Evolutionary conservation across 2,113 vertebrate species (phyloP), one percentile per base, ranked within the genome.

Genomic region (Alosa alosa): DNA sequence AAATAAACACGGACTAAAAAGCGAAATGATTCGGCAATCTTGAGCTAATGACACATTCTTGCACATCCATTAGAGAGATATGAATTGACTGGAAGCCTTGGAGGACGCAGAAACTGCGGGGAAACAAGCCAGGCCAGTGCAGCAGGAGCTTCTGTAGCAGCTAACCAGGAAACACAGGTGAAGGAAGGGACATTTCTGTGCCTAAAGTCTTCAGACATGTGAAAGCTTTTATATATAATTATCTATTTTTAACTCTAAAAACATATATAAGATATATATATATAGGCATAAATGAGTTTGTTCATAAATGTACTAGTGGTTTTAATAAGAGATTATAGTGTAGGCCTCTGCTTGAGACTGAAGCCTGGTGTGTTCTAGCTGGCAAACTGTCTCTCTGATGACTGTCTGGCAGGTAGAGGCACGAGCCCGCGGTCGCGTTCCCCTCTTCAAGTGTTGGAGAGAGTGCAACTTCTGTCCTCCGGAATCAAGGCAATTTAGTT

Each of bases 401-500:
- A 72, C 25, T 9, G 64, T 72, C 6, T 31, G 25, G 25, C 10
- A 25, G n/a, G 8, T 72, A 72, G n/a, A 25, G 10, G 72, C 72
- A 31, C 31, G 11, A 15, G 72, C 31, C 72, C 13, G 36, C 36
- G 31, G 31, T 17, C 5, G 36, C 91, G 92, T 91, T 90, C 87
- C 90, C 89, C 85, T 92, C 90, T 90, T 93, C 81, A 91, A 90
- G 92, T 88, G 81, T 84, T 90, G 81, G 39, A 89, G 92, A 93
- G 93, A 94, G 88, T 92, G 88, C 88, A 94, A 91, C 89, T 93
- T 86, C 75, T 89, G 87, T 90, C 82, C 68, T 84, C 90, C 89
- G 87, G 86, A 89, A 93, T 92, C 94, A 88, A 87, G 86, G 89
- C 91, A 93, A 93, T 94, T 94, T 91, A 93, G 92, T 93, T 93